Percentiles rank a stretch among this genome's conserved stretches.
phyloP scores from a whole-genome alignment of 2,888 invertebrate genomes.

The Agonum fuliginosum region DNA sequence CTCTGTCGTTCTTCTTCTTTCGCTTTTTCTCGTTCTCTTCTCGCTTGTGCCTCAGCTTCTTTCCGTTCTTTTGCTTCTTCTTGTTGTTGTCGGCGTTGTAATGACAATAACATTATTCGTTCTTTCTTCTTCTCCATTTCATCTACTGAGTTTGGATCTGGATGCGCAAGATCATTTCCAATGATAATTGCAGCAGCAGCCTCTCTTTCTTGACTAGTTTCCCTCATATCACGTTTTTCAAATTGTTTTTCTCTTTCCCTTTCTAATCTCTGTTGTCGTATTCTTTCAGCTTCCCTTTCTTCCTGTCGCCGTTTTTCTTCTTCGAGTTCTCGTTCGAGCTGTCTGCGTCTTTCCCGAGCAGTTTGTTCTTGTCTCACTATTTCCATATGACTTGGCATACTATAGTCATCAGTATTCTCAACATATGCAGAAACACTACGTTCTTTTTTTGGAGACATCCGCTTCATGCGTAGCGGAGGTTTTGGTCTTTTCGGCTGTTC shows the following conservation, averaged over 20 bases:
- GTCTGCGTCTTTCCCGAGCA: slow-evolving; percentile 66
- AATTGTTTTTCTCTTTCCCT: slow-evolving; percentile 71
- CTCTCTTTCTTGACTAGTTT: slow-evolving; percentile 73
- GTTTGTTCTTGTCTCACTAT: slow-evolving; percentile 29
- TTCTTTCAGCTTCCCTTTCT: slow-evolving; percentile 69
- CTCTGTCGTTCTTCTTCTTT: slow-evolving; percentile 85
- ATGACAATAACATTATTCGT: slow-evolving; percentile 90
- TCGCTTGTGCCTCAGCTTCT: slow-evolving; percentile 86
- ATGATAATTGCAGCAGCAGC: slow-evolving; percentile 79
- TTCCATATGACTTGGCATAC: slow-evolving; percentile 41
- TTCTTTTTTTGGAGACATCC: slow-evolving; percentile 85
- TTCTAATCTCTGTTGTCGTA: slow-evolving; percentile 68
- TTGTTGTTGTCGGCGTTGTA: slow-evolving; percentile 92
- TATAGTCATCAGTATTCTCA: slow-evolving; percentile 40
- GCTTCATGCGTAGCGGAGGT: slow-evolving; percentile 87
- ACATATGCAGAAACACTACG: slow-evolving; percentile 62
- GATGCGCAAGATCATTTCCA: slow-evolving; percentile 79
- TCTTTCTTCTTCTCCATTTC: slow-evolving; percentile 96
- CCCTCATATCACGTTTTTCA: slow-evolving; percentile 71
- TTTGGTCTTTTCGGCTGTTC: slow-evolving; percentile 92
- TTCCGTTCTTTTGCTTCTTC: slow-evolving; percentile 90
- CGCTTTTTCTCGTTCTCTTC: slow-evolving; percentile 84
- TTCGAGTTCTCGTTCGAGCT: slow-evolving; percentile 73
- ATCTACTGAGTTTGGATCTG: slow-evolving; percentile 87
- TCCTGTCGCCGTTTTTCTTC: slow-evolving; percentile 71